Evolutionary conservation across 2,888 invertebrate genomes (phyloP), one percentile per base, ranked within the genome.

Genomic region (Lasius platythorax): DNA sequence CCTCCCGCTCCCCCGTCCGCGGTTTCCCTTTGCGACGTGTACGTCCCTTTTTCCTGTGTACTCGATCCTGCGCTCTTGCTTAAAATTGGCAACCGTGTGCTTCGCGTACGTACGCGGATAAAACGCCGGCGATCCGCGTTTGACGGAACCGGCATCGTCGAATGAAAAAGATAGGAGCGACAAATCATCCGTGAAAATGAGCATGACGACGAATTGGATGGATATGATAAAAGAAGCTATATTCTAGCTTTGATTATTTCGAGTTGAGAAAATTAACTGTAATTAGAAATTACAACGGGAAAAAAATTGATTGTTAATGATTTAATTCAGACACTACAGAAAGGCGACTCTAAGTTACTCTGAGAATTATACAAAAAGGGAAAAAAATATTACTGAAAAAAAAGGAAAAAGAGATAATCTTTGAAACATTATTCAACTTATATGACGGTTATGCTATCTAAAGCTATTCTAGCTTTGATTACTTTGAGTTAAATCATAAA

Each of bases 1-100:
- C 61, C 37, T 40, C 40, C n/a, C 67, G 53, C 18, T 46, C 46
- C 64, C 28, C 53, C 40, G 64, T 23, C 61, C 68, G 50, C 61
- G 15, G 8, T 33, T 43, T 56, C 64, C 63, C 64, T 50, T 74
- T 74, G 15, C 46, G 56, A 70, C 33, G 40, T 40, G 50, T 28
- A 28, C 61, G 72, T 73, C 67, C 30, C 53, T 64, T 76, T 79
- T 63, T 72, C 40, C 37, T 12, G 37, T 43, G n/a, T 56, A 18
- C 2, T 30, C 70, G 56, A 53, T 70, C n/a, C 28, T 23, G 23
- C 33, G 70, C 58, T 56, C 56, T 53, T 74, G 53, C 64, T 66
- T 46, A 63, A 76, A 73, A 70, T 61, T 85, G 15, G 9, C 70
- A 4, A 30, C 46, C 40, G 50, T 46, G 40, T 43, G 33, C 8